Percentiles rank a stretch among this genome's conserved stretches.
These are phyloP conservation scores for Phorcus lineatus DNA, from an alignment of 2,888 invertebrate genomes.

Conservation along the genomic window DNA sequence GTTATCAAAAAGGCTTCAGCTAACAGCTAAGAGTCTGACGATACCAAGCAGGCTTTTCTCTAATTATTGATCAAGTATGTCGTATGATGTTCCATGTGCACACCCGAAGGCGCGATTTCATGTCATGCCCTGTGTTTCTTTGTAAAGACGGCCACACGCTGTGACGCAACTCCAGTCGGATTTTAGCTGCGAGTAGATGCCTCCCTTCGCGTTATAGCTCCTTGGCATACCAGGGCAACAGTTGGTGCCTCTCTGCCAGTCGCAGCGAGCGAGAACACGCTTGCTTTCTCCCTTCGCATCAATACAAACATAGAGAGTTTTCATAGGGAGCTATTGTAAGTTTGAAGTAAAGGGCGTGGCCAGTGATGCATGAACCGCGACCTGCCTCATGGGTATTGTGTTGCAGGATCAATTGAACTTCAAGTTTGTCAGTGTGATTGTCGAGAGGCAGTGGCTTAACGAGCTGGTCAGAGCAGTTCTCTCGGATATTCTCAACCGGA, in stretches of 20 bases:
- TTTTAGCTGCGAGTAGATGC: too few relatives aligned
- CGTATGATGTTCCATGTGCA: neutral
- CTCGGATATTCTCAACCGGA: too few relatives aligned
- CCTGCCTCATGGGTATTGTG: neutral
- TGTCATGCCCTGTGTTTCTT: too few relatives aligned
- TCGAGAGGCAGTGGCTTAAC: neutral
- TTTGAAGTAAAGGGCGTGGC: neutral
- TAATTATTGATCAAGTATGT: constrained; percentile 1
- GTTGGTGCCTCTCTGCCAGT: neutral
- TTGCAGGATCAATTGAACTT: neutral
- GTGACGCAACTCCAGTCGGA: too few relatives aligned
- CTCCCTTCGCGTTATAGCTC: neutral
- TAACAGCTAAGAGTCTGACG: too few relatives aligned
- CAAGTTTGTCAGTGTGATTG: neutral
- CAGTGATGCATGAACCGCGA: constrained; percentile 5
- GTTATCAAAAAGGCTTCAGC: too few relatives aligned
- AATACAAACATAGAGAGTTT: too few relatives aligned
- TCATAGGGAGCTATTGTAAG: neutral
- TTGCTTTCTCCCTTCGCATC: too few relatives aligned
- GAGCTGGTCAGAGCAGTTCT: too few relatives aligned
- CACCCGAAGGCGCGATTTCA: too few relatives aligned
- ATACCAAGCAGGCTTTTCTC: too few relatives aligned
- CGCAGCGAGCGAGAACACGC: neutral
- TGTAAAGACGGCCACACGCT: too few relatives aligned
- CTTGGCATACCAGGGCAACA: neutral